phyloP scores from a whole-genome alignment of 2,888 invertebrate genomes.

The Steromphala cineraria region DNA sequence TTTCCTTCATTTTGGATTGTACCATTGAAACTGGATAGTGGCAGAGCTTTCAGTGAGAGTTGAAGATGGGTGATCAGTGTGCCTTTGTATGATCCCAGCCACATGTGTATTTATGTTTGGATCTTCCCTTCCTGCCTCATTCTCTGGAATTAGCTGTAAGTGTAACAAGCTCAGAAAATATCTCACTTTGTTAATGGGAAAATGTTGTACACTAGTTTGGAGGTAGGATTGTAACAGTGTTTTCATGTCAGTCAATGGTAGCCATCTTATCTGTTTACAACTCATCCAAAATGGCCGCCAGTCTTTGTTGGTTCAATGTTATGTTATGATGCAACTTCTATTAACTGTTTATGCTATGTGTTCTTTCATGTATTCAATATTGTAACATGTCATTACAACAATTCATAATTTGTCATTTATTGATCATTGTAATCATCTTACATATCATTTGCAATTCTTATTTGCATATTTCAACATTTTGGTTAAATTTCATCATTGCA shows the following conservation, averaged over 20 bases:
- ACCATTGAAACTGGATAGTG: not conserved
- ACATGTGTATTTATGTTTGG: too few species aligned
- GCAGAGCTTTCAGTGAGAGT: not conserved
- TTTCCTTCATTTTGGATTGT: not conserved
- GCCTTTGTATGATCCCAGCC: too few species aligned
- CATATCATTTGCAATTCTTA: too few species aligned
- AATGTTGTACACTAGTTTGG: not conserved
- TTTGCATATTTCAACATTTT: too few species aligned
- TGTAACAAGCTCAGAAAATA: not conserved
- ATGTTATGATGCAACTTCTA: conserved; percentile 8
- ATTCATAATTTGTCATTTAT: too few species aligned
- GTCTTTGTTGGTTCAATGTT: not conserved
- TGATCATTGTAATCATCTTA: too few species aligned
- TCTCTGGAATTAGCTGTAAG: not conserved
- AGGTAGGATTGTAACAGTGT: not conserved
- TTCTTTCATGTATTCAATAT: too few species aligned
- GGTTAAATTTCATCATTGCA: too few species aligned
- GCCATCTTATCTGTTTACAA: conserved; percentile 19
- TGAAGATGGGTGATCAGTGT: too few species aligned
- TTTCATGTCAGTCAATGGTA: not conserved
- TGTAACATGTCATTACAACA: too few species aligned
- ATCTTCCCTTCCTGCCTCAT: not conserved
- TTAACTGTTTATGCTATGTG: too few species aligned
- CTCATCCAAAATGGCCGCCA: conserved; percentile 10
- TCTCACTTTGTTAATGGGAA: not conserved